These are phyloP conservation scores for Delia radicum DNA, from an alignment of 1,140 invertebrate genomes.

Conservation along the genomic window DNA sequence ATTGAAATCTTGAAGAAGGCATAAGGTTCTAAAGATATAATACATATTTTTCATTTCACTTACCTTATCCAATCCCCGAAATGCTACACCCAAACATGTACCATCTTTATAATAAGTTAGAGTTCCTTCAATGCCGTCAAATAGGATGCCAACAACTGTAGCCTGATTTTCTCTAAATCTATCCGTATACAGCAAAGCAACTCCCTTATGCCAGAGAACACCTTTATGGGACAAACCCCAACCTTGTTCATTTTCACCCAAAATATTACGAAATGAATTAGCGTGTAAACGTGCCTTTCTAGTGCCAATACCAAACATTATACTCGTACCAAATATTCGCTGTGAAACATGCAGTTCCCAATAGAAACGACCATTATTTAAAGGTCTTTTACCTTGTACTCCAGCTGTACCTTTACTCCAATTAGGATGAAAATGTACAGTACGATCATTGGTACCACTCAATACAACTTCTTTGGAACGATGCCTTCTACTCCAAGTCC, in stretches of 20 bases:
- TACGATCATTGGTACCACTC: constrained; percentile 58
- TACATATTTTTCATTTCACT: constrained; percentile 27
- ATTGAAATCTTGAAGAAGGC: no score
- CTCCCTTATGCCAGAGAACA: constrained; percentile 68
- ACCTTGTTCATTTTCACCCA: constrained; percentile 70
- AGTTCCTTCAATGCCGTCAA: constrained; percentile 69
- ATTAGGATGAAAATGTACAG: constrained; percentile 71
- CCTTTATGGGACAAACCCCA: constrained; percentile 79
- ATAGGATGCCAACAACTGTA: constrained; percentile 67
- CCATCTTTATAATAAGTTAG: constrained; percentile 75
- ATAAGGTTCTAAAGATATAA: no score
- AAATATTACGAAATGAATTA: constrained; percentile 68
- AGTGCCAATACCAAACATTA: constrained; percentile 77
- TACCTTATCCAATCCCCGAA: constrained; percentile 61
- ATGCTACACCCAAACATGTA: constrained; percentile 63
- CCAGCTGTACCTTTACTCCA: constrained; percentile 76
- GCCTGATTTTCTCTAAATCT: constrained; percentile 71
- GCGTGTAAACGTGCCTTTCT: constrained; percentile 64
- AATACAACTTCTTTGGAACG: constrained; percentile 67
- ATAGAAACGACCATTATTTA: constrained; percentile 68
- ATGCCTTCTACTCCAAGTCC: constrained; percentile 67
- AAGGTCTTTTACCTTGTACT: constrained; percentile 63
- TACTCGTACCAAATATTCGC: constrained; percentile 73
- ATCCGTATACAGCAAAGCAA: constrained; percentile 64
- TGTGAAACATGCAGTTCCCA: constrained; percentile 70